Evolutionary conservation across 2,113 vertebrate genomes (phyloP), one percentile per base, ranked within the genome.

Genomic region (Eurystomus gularis): DNA sequence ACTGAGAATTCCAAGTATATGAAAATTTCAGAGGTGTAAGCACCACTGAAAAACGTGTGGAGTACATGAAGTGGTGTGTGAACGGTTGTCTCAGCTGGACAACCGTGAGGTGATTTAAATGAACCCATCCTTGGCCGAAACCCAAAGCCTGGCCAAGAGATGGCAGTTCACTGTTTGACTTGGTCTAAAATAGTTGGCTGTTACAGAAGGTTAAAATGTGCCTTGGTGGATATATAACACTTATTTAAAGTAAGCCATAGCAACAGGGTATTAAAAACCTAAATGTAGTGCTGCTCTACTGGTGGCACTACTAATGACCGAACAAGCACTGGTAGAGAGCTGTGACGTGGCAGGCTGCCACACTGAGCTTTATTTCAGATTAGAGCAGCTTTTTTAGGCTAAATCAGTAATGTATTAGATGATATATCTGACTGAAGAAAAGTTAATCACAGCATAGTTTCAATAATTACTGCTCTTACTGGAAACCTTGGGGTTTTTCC

Each of bases 381-480:
- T 23, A 29, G 55, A 37, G n/a, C 24, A 51, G n/a, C n/a, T n/a
- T n/a, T n/a, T n/a, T 84, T 55, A 65, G 39, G 7, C 3, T 18
- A 39, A 40, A 52, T 62, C 49, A 61, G 26, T 61, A 15, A 26
- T 49, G 2, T 14, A 6, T 75, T 9, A 73, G n/a, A 10, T 26
- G 17, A 20, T 46, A 12, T 7, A 39, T 31, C 58, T 95, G 54
- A n/a, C 68, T 52, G 54, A 93, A 44, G 24, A 42, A 83, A 37
- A 39, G 1, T n/a, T 6, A 55, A 42, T n/a, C 72, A n/a, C 23
- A 52, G 3, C 0, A 0, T 39, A 21, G 0, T 40, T 92, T 48
- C 35, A 46, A 11, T 18, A 68, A 51, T 46, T 26, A 48, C 29
- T 44, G 6, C 20, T 76, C 3, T 68, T 37, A 17, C 8, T 40